Conservation (phyloP, 2,888 invertebrate genomes). For the Thumatha senex region DNA sequence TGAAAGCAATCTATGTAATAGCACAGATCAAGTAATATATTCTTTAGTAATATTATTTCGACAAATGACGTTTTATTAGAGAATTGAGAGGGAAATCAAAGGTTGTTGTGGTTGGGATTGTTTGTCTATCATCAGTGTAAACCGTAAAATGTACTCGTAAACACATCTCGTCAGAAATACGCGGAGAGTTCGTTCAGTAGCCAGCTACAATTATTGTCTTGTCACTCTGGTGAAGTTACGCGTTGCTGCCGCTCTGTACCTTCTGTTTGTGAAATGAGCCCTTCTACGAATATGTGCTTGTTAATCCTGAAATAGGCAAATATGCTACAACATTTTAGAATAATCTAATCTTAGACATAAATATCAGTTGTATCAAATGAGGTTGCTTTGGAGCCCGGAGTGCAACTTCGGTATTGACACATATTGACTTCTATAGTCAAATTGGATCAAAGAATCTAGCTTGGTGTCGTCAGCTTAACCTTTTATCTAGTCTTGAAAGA, state of each 20-base stretch:
- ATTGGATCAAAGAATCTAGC: too few relatives aligned
- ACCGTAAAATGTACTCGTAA: slow-evolving; percentile 60
- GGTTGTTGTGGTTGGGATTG: slow-evolving; percentile 52
- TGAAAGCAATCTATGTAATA: slow-evolving; percentile 42
- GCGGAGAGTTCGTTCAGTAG: slow-evolving; percentile 47
- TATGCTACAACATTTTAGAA: too few relatives aligned
- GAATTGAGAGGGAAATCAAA: slow-evolving; percentile 44
- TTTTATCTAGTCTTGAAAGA: too few relatives aligned
- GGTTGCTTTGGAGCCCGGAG: too few relatives aligned
- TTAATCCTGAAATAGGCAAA: slow-evolving; percentile 16
- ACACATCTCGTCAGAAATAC: slow-evolving; percentile 68
- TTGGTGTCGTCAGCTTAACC: too few relatives aligned
- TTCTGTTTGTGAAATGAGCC: slow-evolving; percentile 66
- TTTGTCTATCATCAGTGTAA: slow-evolving; percentile 63
- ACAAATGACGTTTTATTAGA: slow-evolving; percentile 62
- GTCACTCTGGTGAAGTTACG: slow-evolving; percentile 74
- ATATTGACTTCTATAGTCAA: too few relatives aligned
- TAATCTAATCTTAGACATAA: too few relatives aligned
- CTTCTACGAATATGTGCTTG: slow-evolving; percentile 50
- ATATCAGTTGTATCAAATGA: too few relatives aligned
- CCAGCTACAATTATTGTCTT: slow-evolving; percentile 76
- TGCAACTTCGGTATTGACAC: too few relatives aligned
- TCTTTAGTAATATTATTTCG: slow-evolving; percentile 18
- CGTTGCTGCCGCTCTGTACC: slow-evolving; percentile 55
- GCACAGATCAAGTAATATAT: slow-evolving; percentile 3